Evolutionary conservation across 2,888 invertebrate genomes (phyloP).

Genomic region (Yponomeuta malinellus): DNA sequence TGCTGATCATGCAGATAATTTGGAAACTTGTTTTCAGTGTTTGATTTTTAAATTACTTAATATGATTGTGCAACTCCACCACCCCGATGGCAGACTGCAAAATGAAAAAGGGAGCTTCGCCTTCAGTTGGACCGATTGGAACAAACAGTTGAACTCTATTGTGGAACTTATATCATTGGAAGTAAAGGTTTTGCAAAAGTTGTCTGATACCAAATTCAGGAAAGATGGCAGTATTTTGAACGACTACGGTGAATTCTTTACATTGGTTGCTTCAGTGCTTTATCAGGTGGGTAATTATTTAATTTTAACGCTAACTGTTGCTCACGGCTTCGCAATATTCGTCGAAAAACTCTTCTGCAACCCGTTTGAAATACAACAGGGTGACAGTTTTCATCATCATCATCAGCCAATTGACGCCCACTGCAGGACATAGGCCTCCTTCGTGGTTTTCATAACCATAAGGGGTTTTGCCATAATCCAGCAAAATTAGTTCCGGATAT

Average conservation of each 20-base stretch:
- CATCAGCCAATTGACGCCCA: too few species aligned
- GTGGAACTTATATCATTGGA: conserved; percentile 57
- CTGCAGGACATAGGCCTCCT: too few species aligned
- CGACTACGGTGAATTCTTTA: conserved; percentile 38
- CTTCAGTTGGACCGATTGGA: conserved; percentile 53
- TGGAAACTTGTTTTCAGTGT: conserved; percentile 36
- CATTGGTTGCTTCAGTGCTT: conserved; percentile 50
- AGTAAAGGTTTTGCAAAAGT: conserved; percentile 44
- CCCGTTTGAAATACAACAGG: too few species aligned
- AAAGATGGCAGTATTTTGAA: conserved; percentile 31
- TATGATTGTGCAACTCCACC: conserved; percentile 50
- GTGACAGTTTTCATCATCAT: too few species aligned
- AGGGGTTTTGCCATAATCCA: too few species aligned
- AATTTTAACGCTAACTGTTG: conserved; percentile 5
- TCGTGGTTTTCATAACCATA: too few species aligned
- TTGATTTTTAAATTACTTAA: conserved; percentile 51
- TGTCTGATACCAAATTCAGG: conserved; percentile 17
- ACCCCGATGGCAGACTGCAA: conserved; percentile 46
- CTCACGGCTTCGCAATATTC: too few species aligned
- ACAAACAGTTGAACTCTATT: conserved; percentile 48
- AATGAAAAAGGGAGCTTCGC: conserved; percentile 48
- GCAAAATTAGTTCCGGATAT: too few species aligned
- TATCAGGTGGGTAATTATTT: conserved; percentile 26
- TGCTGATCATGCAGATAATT: background rate
- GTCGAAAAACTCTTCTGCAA: too few species aligned